A percentile compares a stretch with the other conserved stretches of the same genome.
These are phyloP conservation scores for Falco concolor DNA, from an alignment of 2,797 vertebrate genomes.

Conservation along the genomic window DNA sequence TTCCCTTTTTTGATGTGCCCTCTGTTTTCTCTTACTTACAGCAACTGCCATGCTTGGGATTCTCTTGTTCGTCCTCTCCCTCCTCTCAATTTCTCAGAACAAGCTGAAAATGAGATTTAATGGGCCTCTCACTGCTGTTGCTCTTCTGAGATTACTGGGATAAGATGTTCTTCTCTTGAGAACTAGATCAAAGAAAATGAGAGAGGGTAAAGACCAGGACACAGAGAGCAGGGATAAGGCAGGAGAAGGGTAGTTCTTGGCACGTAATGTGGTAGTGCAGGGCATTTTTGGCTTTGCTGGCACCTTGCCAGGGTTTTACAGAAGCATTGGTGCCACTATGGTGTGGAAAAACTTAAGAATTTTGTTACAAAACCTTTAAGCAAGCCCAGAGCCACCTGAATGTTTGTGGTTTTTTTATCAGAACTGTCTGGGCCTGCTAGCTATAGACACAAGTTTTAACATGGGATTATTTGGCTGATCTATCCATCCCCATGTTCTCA, in stretches of 20 bases:
- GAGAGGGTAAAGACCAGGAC: slow-evolving; percentile 29
- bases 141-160: slow-evolving; percentile 68
- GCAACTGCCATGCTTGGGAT: slow-evolving; percentile 28
- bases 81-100: slow-evolving; percentile 62
- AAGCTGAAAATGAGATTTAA: slow-evolving; percentile 70
- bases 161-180: slow-evolving; percentile 66
- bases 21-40: slow-evolving; percentile 57
- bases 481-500: slow-evolving; percentile 19
- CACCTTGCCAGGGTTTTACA: background rate
- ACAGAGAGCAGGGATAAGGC: background rate
- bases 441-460: background rate
- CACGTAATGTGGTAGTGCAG: background rate
- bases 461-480: slow-evolving; percentile 47
- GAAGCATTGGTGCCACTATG: background rate
- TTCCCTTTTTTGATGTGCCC: slow-evolving; percentile 46
- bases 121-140: slow-evolving; percentile 59
- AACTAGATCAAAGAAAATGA: slow-evolving; percentile 61
- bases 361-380: slow-evolving; percentile 15
- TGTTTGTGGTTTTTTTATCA: background rate
- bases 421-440: background rate
- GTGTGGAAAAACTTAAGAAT: slow-evolving; percentile 23
- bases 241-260: background rate
- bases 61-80: slow-evolving; percentile 27
- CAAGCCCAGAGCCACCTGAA: background rate
- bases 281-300: slow-evolving; percentile 10